Percentiles rank a stretch among this genome's conserved stretches.
Evolutionary conservation across 2,888 invertebrate genomes (phyloP).

Genomic region (Volucella inflata): DNA sequence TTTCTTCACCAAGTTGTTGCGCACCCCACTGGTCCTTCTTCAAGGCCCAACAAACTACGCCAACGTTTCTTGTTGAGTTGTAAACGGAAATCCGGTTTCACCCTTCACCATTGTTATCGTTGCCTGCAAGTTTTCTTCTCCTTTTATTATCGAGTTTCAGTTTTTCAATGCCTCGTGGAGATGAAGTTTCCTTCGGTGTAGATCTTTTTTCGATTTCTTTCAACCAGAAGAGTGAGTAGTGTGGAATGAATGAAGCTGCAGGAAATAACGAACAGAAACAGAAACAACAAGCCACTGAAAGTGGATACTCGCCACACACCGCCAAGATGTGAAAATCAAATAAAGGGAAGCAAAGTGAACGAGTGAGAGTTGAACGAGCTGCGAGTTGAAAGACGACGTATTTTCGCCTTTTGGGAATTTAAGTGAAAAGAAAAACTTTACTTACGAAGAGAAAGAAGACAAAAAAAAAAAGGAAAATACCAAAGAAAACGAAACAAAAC

Average conservation of each 20-base stretch:
- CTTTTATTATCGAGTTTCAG: slow-evolving; percentile 61
- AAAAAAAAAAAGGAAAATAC: too few species aligned
- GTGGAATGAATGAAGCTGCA: neutral
- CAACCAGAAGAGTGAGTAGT: neutral
- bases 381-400: slow-evolving; percentile 13
- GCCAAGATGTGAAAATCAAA: slow-evolving; percentile 52
- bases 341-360: slow-evolving; percentile 48
- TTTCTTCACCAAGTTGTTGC: slow-evolving; percentile 10
- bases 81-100: slow-evolving; percentile 58
- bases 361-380: neutral
- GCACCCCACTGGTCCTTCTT: neutral
- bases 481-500: too few species aligned
- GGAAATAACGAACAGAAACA: slow-evolving; percentile 16
- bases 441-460: slow-evolving; percentile 25
- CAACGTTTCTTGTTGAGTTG: slow-evolving; percentile 45
- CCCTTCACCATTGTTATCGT: slow-evolving; percentile 58
- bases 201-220: slow-evolving; percentile 28
- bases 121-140: slow-evolving; percentile 49
- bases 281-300: slow-evolving; percentile 39
- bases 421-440: slow-evolving; percentile 70
- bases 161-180: slow-evolving; percentile 47
- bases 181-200: slow-evolving; percentile 48
- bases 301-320: slow-evolving; percentile 12
- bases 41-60: neutral
- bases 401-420: slow-evolving; percentile 57